Base-by-base conservation (phyloP, 2,113 vertebrate genomes). In the Toxotes chatareus region DNA sequence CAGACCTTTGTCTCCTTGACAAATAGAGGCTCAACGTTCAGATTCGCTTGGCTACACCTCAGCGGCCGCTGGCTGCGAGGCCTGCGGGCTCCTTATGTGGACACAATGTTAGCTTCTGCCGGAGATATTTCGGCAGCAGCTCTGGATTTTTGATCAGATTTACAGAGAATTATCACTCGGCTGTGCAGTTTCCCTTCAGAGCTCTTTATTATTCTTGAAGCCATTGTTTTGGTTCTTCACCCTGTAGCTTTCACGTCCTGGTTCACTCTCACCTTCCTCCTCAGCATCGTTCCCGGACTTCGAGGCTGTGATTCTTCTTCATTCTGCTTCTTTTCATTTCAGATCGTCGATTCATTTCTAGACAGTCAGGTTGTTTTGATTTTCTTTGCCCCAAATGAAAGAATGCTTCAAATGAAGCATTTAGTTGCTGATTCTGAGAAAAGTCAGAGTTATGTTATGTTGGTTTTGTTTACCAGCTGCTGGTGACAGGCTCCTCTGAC, bases 1-100 rank as follows among this genome's bases (percentile, higher is more conserved):
- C 87, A 83, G 79, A 83, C 87, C 85, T 94, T 95, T 95, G 94
- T 96, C 92, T 95, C 88, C 40, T 31, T 76, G 80, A 93, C 92
- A 94, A 93, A 95, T 88, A 86, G 83, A 92, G 86, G 90, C 91
- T 92, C 89, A 90, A 86, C 89, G 80, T 91, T 92, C 86, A 75
- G 93, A 93, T 94, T 86, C 73, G 85, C 91, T 93, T 72, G 91
- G 92, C 89, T 93, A 64, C 90, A 86, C 90, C 85, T 93, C 90
- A 93, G 90, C 90, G 91, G 88, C 57, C 87, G 47, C 36, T 55
- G 27, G 73, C 76, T 78, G 80, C 19, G 14, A 80, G 72, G 87
- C 85, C 88, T 83, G 87, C 46, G 5, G 80, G 85, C 73, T 84
- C 69, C 82, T 82, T 85, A 65, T 78, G 56, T 79, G 74, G 79